Evolutionary conservation across 2,113 vertebrate genomes (phyloP), one percentile per base, ranked within the genome.

Genomic region (Varanus komodoensis): DNA sequence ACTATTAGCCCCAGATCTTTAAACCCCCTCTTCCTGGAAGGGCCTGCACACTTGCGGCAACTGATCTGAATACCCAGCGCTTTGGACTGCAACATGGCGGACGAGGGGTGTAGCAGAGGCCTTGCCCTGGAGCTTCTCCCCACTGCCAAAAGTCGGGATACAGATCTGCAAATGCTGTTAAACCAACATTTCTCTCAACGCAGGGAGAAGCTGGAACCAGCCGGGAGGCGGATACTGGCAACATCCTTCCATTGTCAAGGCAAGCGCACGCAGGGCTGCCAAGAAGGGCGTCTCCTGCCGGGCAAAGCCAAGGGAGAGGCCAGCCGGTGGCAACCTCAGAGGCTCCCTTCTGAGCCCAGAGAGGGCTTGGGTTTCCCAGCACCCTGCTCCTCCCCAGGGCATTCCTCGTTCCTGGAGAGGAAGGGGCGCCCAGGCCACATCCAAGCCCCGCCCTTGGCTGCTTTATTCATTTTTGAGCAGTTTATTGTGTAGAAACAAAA

Each of bases 11-110:
- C 4, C 5, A 17, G 32, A 15, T 23, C 27, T 88, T n/a, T 67
- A 12, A 81, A 19, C 86, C 84, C 86, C 86, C 93, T 64, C 75
- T 74, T 0, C 74, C 44, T 0, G 32, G 81, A 52, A 32, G 0
- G 3, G 0, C 90, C 57, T 71, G 7, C 84, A 6, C 3, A 0
- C 25, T 38, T 3, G 34, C 19, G 81, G 44, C 75, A 2, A 0
- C 71, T 2, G 52, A 19, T 34, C n/a, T n/a, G 6, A 14, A n/a
- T 21, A 23, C 1, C 29, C 21, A 1, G 81, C 27, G 4, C 6
- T 19, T 29, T 71, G 0, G 4, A 27, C 0, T 0, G 77, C 32
- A 11, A 0, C 61, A 23, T 0, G 0, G 0, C 85, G 38, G 38
- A 44, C 38, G 3, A 44, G 38, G 38, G 38, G 11, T 23, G 67